A percentile compares a stretch with the other conserved stretches of the same genome.
phyloP scores from a whole-genome alignment of 1,140 invertebrate species.

The Metopolophium dirhodum region DNA sequence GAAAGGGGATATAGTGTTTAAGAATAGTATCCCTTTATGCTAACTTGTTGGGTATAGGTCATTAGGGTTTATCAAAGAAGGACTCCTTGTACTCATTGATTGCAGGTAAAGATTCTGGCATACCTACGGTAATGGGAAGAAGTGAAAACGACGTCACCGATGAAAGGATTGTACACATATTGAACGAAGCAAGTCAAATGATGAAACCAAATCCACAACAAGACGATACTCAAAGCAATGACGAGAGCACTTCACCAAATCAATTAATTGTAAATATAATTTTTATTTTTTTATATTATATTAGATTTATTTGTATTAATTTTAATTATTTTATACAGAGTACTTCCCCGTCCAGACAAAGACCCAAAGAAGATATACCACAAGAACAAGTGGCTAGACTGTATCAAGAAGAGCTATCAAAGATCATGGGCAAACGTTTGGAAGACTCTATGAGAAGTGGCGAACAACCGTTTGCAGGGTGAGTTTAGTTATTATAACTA shows the following conservation, averaged over 20 bases:
- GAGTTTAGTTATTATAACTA: constrained; percentile 61
- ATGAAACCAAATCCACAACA: constrained; percentile 66
- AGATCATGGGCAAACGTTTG: constrained; percentile 82
- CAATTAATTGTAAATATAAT: constrained; percentile 57
- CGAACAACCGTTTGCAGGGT: constrained; percentile 71
- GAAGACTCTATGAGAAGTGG: constrained; percentile 66
- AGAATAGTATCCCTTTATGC: not conserved
- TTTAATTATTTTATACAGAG: constrained; percentile 59
- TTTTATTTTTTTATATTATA: not conserved
- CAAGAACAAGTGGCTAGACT: constrained; percentile 97
- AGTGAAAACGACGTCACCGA: constrained; percentile 82
- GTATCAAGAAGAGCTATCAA: constrained; percentile 94
- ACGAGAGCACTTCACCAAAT: constrained; percentile 81
- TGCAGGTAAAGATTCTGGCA: constrained; percentile 80
- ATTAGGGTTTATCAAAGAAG: constrained; percentile 55
- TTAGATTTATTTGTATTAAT: not conserved
- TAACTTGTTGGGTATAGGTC: not conserved
- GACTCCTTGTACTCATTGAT: constrained; percentile 56
- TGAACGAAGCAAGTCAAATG: constrained; percentile 86
- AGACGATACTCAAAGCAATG: constrained; percentile 73
- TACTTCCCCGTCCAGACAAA: constrained; percentile 67
- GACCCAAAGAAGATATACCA: constrained; percentile 88
- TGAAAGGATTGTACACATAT: constrained; percentile 91
- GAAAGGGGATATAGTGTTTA: not conserved
- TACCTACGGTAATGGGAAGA: constrained; percentile 73